Percentiles rank a stretch among this genome's conserved stretches.
phyloP scores from a whole-genome alignment of 2,113 vertebrate species.

The Chrysemys picta region DNA sequence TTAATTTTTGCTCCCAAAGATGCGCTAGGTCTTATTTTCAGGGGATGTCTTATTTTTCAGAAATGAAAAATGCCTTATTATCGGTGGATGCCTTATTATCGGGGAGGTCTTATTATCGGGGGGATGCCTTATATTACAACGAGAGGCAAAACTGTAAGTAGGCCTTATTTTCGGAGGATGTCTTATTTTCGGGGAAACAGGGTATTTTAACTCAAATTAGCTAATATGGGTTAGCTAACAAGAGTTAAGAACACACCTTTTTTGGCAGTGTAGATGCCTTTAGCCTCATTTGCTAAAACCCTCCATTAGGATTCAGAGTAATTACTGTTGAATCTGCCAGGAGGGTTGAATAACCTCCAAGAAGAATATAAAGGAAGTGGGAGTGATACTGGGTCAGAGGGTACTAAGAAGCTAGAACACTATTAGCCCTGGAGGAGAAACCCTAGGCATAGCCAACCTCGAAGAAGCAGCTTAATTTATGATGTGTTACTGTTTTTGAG shows the following conservation, averaged over 20 bases:
- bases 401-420: background rate
- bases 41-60: too few species aligned
- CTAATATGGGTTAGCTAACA: background rate
- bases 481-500: background rate
- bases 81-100: too few species aligned
- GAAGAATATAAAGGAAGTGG: background rate
- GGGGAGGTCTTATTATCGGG: too few species aligned
- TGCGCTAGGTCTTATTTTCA: too few species aligned
- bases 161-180: too few species aligned
- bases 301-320: conserved; percentile 1
- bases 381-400: background rate
- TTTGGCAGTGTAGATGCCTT: background rate
- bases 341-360: background rate
- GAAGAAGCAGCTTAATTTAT: background rate
- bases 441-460: background rate
- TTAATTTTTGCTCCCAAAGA: too few species aligned
- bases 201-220: background rate
- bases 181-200: too few species aligned
- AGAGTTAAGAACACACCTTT: background rate
- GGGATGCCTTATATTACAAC: too few species aligned
- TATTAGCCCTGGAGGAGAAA: background rate
- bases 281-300: background rate
- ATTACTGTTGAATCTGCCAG: background rate
- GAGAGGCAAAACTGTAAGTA: too few species aligned
- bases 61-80: too few species aligned